Evolutionary conservation across 2,888 invertebrate species (phyloP), one percentile per base, ranked within the genome.

Genomic region (Diabrotica balteata): DNA sequence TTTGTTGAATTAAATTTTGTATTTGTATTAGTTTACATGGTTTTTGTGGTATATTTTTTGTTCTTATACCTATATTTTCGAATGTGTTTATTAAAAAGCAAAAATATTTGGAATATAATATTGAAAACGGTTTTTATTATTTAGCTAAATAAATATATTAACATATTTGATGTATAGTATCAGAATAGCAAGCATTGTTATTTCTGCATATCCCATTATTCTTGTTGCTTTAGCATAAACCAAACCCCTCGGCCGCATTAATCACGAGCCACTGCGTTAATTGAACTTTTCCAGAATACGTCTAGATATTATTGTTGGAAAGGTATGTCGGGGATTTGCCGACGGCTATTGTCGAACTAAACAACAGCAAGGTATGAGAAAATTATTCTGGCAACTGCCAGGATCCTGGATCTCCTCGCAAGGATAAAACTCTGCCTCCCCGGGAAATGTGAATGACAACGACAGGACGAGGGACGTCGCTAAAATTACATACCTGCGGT

Each of bases 341-440:
- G 55, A 9, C 54, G 47, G 62, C 62, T 47, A 47, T 62, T 62
- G 62, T 55, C 62, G 62, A 55, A 62, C 54, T 43, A 43, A 54
- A 62, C 55, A 62, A 55, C 42, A 46, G 43, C 42, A 54, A 54
- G 62, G 62, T 54, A 43, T 11, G 54, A 47, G 54, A 54, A 62
- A 62, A 62, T 62, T 62, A 55, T 47, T 53, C 43, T 49, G 49
- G 47, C 49, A 11, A 49, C 54, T 62, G 54, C 54, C 47, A 51
- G 62, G 42, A 47, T 55, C 44, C 17, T 11, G 55, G 11, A 45
- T 45, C 42, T 57, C n/a, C 44, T 10, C 55, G 17, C 44, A 43
- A 45, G 53, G 45, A 45, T 44, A 17, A 45, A 57, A 57, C 17
- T 57, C 45, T 45, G 45, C 10, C 45, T 57, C 11, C 17, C 9